Conservation (phyloP, 37 sponge, comb jelly and placozoan genomes). For the Ianthella basta region DNA sequence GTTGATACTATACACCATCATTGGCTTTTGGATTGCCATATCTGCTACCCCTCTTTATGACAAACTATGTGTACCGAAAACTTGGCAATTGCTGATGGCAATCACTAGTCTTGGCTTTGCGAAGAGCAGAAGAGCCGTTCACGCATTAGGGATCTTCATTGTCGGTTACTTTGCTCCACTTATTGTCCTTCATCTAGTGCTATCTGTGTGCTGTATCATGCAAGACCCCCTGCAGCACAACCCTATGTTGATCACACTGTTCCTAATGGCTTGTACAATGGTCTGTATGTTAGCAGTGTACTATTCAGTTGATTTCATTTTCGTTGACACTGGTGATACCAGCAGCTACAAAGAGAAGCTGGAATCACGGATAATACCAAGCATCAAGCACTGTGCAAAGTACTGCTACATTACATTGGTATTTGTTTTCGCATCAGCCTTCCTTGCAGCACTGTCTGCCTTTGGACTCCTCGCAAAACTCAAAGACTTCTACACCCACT, state of each 20-base stretch:
- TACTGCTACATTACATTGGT: neutral
- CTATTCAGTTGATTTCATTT: neutral
- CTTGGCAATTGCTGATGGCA: neutral
- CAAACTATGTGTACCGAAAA: neutral
- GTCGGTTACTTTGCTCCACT: neutral
- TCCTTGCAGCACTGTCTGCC: neutral
- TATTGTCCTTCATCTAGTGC: neutral
- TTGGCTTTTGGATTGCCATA: neutral
- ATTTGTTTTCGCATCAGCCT: neutral
- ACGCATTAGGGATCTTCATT: neutral
- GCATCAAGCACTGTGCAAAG: neutral
- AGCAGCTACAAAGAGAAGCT: neutral
- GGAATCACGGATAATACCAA: neutral
- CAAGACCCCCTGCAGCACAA: constrained; percentile 1
- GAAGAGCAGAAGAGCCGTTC: neutral
- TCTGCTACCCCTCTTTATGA: neutral
- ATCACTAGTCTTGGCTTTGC: neutral
- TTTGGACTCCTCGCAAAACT: neutral
- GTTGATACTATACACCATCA: neutral
- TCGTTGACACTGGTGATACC: neutral
- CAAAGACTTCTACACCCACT: neutral
- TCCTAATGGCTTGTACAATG: neutral
- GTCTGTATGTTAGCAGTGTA: neutral
- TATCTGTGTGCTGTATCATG: neutral
- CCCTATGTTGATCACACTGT: neutral